A percentile compares a stretch with the other conserved stretches of the same genome.
phyloP scores from a whole-genome alignment of 2,888 invertebrate species.

The Scelioninae gen. 2 region DNA sequence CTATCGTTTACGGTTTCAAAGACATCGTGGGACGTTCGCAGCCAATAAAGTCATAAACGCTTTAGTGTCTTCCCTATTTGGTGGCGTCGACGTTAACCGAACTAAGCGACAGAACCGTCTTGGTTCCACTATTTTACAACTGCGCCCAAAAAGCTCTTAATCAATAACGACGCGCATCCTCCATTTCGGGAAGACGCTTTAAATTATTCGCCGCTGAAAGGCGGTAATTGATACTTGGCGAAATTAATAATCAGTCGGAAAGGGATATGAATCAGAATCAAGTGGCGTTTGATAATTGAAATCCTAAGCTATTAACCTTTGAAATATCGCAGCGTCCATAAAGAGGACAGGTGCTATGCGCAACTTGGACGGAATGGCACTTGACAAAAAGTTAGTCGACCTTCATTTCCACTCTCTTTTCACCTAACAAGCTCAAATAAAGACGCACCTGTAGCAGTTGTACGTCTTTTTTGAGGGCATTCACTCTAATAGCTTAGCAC shows the following conservation, averaged over 20 bases:
- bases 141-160: constrained; percentile 25
- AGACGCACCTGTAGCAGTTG: constrained; percentile 55
- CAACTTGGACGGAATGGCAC: constrained; percentile 59
- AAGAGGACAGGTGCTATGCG: constrained; percentile 66
- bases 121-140: constrained; percentile 19
- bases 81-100: constrained; percentile 40
- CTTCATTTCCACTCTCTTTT: constrained; percentile 74
- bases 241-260: constrained; percentile 15
- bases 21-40: constrained; percentile 25
- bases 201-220: constrained; percentile 10
- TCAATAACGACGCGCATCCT: constrained; percentile 19
- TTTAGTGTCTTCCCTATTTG: constrained; percentile 40
- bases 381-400: constrained; percentile 66
- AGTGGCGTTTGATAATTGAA: constrained; percentile 22
- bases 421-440: constrained; percentile 63
- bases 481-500: constrained; percentile 45
- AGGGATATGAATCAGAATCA: constrained; percentile 17
- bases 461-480: constrained; percentile 43
- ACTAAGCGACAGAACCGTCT: constrained; percentile 43
- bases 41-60: constrained; percentile 54
- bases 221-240: constrained; percentile 10
- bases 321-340: constrained; percentile 28
- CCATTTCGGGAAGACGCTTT: not conserved
- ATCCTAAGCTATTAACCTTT: constrained; percentile 34
- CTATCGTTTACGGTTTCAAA: constrained; percentile 35